phyloP scores from a whole-genome alignment of 2,113 vertebrate genomes.

The Artemisiospiza belli region DNA sequence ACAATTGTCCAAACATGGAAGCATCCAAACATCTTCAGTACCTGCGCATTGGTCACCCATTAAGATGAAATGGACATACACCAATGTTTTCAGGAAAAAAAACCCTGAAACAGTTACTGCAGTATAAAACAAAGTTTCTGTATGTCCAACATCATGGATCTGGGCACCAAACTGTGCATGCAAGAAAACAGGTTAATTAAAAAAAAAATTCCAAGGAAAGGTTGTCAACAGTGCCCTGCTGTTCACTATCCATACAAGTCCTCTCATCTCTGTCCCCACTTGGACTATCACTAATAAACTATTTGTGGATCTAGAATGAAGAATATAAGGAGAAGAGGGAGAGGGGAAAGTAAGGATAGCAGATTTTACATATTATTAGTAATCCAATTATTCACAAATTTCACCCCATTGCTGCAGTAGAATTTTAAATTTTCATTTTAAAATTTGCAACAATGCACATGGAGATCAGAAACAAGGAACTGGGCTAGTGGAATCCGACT shows the following conservation, averaged over 20 bases:
- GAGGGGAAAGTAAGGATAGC: background rate
- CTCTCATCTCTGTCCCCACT: background rate
- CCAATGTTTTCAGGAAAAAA: background rate
- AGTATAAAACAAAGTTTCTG: background rate
- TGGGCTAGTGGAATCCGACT: background rate
- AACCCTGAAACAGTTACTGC: background rate
- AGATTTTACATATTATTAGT: background rate
- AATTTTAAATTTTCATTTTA: background rate
- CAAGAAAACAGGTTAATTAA: background rate
- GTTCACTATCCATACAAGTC: background rate
- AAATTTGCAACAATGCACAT: background rate
- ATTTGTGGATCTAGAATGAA: background rate
- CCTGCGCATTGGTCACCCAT: background rate
- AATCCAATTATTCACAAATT: background rate
- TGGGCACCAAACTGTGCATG: background rate
- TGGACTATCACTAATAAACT: background rate
- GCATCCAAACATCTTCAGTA: background rate
- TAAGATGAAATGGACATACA: background rate
- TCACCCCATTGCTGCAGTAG: background rate
- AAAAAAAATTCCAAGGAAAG: background rate
- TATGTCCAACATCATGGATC: background rate
- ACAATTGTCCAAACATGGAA: background rate
- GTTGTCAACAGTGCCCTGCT: background rate
- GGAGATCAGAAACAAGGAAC: background rate
- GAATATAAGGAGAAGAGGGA: background rate